Percentiles rank a stretch among this genome's conserved stretches.
Evolutionary conservation across 2,113 vertebrate species (phyloP).

Genomic region (Micronycteris hirsuta): DNA sequence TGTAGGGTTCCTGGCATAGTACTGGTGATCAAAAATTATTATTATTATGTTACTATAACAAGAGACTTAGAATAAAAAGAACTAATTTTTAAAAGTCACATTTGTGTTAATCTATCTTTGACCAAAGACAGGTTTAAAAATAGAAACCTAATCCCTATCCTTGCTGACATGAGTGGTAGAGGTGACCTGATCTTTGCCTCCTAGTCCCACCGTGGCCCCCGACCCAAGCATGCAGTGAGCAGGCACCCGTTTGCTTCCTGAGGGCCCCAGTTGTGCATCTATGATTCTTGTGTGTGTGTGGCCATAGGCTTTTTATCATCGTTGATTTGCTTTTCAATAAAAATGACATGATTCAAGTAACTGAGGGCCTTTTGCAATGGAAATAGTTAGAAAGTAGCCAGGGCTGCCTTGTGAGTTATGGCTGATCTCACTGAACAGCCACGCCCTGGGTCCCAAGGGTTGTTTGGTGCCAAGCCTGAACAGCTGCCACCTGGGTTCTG

Average conservation of each 20-base stretch:
- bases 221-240: neutral
- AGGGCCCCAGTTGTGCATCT: neutral
- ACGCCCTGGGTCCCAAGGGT: neutral
- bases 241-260: neutral
- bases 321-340: constrained; percentile 46
- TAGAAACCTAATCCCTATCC: neutral
- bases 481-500: constrained; percentile 5
- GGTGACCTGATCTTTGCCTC: neutral
- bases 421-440: constrained; percentile 4
- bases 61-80: neutral
- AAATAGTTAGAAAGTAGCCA: constrained; percentile 54
- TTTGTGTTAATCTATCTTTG: neutral
- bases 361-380: constrained; percentile 38
- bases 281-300: neutral
- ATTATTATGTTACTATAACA: neutral
- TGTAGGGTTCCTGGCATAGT: neutral
- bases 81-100: neutral
- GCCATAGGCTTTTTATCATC: neutral
- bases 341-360: constrained; percentile 51
- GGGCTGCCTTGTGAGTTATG: neutral
- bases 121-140: neutral
- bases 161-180: neutral
- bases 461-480: constrained; percentile 1
- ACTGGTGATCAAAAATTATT: neutral
- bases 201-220: neutral